phyloP scores from a whole-genome alignment of 2,113 vertebrate genomes.

The Anarrhichthys ocellatus region DNA sequence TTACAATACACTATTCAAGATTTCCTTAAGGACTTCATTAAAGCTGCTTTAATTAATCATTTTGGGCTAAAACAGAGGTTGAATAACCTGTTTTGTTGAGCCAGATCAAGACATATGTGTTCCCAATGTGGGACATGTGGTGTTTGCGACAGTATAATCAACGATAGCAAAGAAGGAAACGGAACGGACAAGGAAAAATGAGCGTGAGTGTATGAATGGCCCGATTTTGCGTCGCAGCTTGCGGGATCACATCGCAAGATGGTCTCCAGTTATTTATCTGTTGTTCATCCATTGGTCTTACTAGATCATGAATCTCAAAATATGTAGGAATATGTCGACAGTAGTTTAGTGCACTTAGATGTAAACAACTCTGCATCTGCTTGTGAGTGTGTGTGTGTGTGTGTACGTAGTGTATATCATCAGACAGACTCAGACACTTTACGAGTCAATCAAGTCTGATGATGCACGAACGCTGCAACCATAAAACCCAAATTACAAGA shows the following conservation, averaged over 20 bases:
- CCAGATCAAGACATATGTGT: neutral
- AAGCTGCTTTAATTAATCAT: no score
- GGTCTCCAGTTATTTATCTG: neutral
- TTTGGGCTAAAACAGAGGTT: no score
- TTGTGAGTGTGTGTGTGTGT: neutral
- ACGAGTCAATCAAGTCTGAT: slow-evolving; percentile 45
- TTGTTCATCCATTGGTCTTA: neutral
- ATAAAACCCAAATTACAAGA: slow-evolving; percentile 35
- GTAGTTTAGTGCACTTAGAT: neutral
- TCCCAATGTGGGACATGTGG: neutral
- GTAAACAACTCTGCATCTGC: neutral
- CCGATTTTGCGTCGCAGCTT: neutral
- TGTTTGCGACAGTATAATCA: neutral
- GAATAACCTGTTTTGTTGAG: neutral
- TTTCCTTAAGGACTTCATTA: no score
- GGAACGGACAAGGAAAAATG: neutral
- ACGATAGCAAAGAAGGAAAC: neutral
- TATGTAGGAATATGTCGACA: neutral
- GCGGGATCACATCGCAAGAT: neutral
- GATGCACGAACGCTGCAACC: neutral
- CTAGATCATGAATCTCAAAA: neutral
- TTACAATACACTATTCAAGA: no score
- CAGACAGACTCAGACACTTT: slow-evolving; percentile 53
- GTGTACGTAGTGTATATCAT: slow-evolving; percentile 14
- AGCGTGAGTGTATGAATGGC: neutral